phyloP scores from a whole-genome alignment of 2,113 vertebrate genomes.

The Pagrus major region DNA sequence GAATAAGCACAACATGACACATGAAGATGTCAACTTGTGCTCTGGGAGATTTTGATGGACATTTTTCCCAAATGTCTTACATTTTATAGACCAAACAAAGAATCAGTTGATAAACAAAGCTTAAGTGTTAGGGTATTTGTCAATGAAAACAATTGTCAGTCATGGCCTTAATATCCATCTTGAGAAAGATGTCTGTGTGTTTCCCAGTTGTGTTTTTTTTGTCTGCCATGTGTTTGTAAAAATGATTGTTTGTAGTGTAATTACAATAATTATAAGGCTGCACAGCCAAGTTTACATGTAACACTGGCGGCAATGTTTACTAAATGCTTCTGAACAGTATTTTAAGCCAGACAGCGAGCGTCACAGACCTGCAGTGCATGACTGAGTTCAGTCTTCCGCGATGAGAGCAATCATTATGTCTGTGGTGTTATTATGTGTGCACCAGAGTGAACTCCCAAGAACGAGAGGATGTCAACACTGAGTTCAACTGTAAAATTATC shows the following conservation, averaged over 20 bases:
- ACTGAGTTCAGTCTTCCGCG: slow-evolving; percentile 34
- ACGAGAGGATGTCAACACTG: slow-evolving; percentile 1
- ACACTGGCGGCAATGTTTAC: slow-evolving; percentile 33
- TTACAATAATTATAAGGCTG: slow-evolving; percentile 45
- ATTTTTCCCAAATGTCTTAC: background rate
- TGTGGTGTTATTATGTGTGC: slow-evolving; percentile 42
- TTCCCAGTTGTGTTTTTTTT: background rate
- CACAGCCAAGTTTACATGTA: slow-evolving; percentile 9
- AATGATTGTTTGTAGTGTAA: slow-evolving; percentile 47
- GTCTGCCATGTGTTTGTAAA: background rate
- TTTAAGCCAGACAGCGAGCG: slow-evolving; percentile 27
- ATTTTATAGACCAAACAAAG: background rate
- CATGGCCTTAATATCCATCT: too few relatives aligned
- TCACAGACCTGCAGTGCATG: slow-evolving; percentile 26
- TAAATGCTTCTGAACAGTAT: slow-evolving; percentile 23
- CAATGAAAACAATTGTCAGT: background rate
- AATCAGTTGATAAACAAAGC: too few relatives aligned
- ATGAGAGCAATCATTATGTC: slow-evolving; percentile 56
- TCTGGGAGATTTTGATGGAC: background rate
- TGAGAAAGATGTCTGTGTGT: background rate
- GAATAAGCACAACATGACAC: background rate
- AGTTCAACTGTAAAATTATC: slow-evolving; percentile 13
- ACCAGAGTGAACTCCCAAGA: background rate
- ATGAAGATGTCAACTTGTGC: background rate
- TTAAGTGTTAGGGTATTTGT: background rate